A percentile compares a stretch with the other conserved stretches of the same genome.
phyloP scores from a whole-genome alignment of 1,140 invertebrate genomes.

The Bacillus rossius region DNA sequence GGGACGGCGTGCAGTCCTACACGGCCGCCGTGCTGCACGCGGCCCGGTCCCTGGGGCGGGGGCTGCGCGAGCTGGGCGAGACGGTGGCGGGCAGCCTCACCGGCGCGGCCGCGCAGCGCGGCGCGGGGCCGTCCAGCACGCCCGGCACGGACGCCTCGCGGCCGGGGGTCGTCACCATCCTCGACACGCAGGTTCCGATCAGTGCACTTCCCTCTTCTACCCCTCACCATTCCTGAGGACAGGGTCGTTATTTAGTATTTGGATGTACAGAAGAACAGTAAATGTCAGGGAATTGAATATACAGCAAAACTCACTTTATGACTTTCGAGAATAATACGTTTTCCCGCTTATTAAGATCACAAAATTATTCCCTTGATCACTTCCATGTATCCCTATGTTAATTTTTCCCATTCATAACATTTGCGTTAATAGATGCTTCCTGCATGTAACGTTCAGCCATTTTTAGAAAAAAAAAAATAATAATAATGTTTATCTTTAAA shows the following conservation, averaged over 20 bases:
- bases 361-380: too few relatives aligned
- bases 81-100: slow-evolving; percentile 87
- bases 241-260: slow-evolving; percentile 3
- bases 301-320: too few relatives aligned
- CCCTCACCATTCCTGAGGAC: not conserved
- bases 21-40: slow-evolving; percentile 93
- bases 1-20: slow-evolving; percentile 76
- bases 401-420: too few relatives aligned
- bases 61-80: slow-evolving; percentile 84
- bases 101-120: slow-evolving; percentile 44
- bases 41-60: slow-evolving; percentile 85
- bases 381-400: too few relatives aligned
- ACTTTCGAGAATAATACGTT: too few relatives aligned
- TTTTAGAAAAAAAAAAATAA: too few relatives aligned
- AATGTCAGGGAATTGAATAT: not conserved
- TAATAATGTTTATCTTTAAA: too few relatives aligned
- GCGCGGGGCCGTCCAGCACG: slow-evolving; percentile 3
- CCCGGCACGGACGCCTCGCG: slow-evolving; percentile 41
- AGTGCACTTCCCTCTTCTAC: not conserved
- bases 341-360: too few relatives aligned
- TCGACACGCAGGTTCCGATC: slow-evolving; percentile 67
- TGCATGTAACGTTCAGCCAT: too few relatives aligned
- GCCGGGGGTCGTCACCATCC: slow-evolving; percentile 82
- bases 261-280: not conserved
- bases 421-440: too few relatives aligned